Evolutionary conservation across 30 jellyfish, hydroid and myxozoan genomes (phyloP).

Genomic region (Hydractinia echinata): DNA sequence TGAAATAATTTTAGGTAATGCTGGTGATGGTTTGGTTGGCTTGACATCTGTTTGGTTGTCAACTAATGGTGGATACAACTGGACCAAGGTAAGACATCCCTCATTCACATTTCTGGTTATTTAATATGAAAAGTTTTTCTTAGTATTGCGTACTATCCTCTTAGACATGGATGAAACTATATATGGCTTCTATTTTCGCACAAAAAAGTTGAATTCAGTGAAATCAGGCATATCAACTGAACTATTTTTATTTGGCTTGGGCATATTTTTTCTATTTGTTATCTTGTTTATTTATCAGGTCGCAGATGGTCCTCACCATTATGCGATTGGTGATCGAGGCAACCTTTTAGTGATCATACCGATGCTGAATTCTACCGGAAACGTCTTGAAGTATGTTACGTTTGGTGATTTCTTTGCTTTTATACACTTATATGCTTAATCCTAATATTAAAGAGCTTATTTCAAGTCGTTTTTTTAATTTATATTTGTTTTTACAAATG

Average conservation of each 20-base stretch:
- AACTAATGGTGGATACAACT: conserved; percentile 81
- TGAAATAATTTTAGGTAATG: conserved; percentile 36
- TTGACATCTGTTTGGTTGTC: conserved; percentile 73
- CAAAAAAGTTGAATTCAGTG: neutral
- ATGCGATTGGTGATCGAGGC: conserved; percentile 91
- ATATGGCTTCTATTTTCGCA: neutral
- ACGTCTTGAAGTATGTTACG: conserved; percentile 12
- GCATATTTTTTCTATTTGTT: neutral
- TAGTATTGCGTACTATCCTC: too few species aligned
- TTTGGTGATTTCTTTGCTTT: neutral
- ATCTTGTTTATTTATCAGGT: conserved; percentile 15
- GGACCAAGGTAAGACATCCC: conserved; percentile 51
- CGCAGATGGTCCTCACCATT: conserved; percentile 72
- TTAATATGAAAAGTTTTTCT: neutral
- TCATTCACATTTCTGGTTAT: neutral
- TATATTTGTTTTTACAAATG: too few species aligned
- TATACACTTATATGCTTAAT: neutral
- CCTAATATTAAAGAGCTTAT: too few species aligned
- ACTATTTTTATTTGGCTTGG: neutral
- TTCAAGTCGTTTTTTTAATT: too few species aligned
- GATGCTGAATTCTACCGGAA: conserved; percentile 34
- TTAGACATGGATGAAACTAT: neutral
- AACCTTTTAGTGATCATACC: conserved; percentile 66
- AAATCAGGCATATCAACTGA: neutral
- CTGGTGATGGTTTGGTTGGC: conserved; percentile 76